Evolutionary conservation across 2,113 vertebrate genomes (phyloP).

Genomic region (Dicrurus megarhynchus): DNA sequence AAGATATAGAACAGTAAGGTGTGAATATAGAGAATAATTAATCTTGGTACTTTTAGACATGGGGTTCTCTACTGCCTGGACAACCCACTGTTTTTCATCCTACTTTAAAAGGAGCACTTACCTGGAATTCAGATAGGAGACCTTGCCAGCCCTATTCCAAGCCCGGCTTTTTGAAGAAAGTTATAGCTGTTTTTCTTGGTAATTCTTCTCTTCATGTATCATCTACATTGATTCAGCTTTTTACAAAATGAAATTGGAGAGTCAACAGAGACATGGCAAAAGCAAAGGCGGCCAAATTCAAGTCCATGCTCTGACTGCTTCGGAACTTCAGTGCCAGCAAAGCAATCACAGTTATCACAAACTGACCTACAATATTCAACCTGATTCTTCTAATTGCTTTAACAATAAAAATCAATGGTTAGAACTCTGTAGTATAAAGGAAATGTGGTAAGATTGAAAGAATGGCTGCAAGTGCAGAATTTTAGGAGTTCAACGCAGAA

Average conservation of each 20-base stretch:
- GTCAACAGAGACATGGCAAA: background rate
- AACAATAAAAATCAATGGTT: conserved; percentile 5
- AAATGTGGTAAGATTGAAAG: background rate
- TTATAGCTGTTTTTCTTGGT: background rate
- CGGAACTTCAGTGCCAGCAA: background rate
- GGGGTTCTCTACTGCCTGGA: background rate
- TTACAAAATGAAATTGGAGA: conserved; percentile 37
- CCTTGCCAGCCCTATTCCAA: background rate
- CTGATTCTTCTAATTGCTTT: background rate
- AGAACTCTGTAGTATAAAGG: background rate
- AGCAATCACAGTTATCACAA: conserved; percentile 21
- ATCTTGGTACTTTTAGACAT: background rate
- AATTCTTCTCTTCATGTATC: background rate
- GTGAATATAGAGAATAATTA: background rate
- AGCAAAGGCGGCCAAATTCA: conserved; percentile 18
- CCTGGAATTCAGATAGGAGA: background rate
- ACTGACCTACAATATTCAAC: background rate
- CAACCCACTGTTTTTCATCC: background rate
- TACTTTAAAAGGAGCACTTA: background rate
- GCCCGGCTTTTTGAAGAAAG: background rate
- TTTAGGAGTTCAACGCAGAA: background rate
- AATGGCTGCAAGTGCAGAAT: background rate
- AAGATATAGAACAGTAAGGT: background rate
- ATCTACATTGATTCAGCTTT: background rate
- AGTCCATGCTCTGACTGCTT: background rate